Evolutionary conservation across 2,113 vertebrate genomes (phyloP).

Genomic region (Origma solitaria): DNA sequence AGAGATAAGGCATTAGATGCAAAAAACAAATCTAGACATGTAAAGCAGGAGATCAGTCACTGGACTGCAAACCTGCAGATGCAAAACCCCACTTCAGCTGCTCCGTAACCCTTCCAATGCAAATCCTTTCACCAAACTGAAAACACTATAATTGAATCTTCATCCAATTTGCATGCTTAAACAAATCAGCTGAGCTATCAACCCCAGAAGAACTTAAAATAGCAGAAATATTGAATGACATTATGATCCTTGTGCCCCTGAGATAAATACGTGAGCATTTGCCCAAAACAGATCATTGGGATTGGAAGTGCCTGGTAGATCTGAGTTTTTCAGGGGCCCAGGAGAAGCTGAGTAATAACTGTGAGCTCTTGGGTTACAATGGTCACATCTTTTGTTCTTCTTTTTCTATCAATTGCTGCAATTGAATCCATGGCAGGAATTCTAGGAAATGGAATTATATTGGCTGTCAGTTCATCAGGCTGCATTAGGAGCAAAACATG

Average conservation of each 20-base stretch:
- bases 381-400: not conserved
- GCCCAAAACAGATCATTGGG: not conserved
- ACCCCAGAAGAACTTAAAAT: not conserved
- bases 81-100: not conserved
- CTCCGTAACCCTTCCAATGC: not conserved
- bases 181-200: not conserved
- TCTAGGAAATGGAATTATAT: too few species aligned
- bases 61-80: not conserved
- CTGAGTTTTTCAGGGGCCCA: not conserved
- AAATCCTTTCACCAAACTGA: not conserved
- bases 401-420: not conserved
- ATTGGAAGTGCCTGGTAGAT: not conserved
- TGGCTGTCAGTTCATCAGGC: too few species aligned
- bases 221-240: not conserved
- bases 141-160: not conserved
- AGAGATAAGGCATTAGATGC: not conserved
- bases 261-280: not conserved
- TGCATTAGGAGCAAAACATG: too few species aligned
- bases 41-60: not conserved
- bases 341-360: not conserved
- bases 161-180: not conserved
- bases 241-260: not conserved
- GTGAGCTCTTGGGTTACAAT: not conserved
- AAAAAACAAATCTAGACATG: not conserved
- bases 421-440: too few species aligned